Base-by-base conservation (phyloP, 2,113 vertebrate species). In the Coracopsis vasa region DNA sequence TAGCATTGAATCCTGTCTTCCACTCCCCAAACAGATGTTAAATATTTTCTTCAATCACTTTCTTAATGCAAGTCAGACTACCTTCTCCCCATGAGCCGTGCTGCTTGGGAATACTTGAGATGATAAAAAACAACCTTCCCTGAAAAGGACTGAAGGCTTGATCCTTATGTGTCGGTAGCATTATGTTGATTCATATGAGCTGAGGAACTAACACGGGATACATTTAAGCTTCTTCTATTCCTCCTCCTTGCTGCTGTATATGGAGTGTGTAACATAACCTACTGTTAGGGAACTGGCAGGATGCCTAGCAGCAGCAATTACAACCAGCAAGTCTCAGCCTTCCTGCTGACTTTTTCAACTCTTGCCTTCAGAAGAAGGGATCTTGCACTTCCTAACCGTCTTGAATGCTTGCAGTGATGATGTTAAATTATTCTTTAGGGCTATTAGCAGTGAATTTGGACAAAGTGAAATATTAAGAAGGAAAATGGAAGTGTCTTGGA, bases 21-120 rank as follows among this genome's bases (percentile, higher is more conserved):
- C 33, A 45, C 6, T 33, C 37, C 70, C 48, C 71, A 84, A 87
- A 60, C 8, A 74, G 18, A 37, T 45, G 5, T 67, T 70, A 62
- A 33, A 53, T 58, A 45, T 42, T 89, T 72, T 67, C 13, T 29
- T 67, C 17, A 39, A n/a, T 53, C 13, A 18, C 39, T 74, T 87
- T 50, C 27, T 56, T 53, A 60, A 23, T 64, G 28, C 4, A 81
- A 86, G 21, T 33, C 21, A 62, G 31, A 58, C 16, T 84, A 23
- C 5, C 3, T 62, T 78, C 24, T 64, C 7, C 11, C 10, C 0
- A 1, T 42, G 20, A 87, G 9, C 31, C 12, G 6, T 4, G 6
- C 8, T 72, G 18, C 20, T 79, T 75, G 27, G 10, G 42, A 80
- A 11, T 62, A 54, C 17, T 58, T 64, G 33, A 62, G n/a, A 71